phyloP scores from a whole-genome alignment of 2,113 vertebrate species.

The Chaetorhynchus papuensis region DNA sequence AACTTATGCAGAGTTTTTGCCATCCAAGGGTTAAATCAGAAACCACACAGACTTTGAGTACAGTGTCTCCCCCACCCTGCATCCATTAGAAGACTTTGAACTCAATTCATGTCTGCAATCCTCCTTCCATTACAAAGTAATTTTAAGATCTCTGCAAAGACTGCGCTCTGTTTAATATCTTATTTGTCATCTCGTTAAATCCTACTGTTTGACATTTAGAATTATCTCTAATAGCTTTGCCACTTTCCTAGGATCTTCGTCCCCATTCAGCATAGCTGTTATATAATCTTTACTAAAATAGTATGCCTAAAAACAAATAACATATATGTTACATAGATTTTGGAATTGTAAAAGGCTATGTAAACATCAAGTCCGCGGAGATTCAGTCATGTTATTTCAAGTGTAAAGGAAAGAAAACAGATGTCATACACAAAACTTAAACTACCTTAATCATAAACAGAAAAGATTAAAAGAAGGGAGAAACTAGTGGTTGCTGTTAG shows the following conservation, averaged over 20 bases:
- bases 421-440: background rate
- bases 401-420: slow-evolving; percentile 9
- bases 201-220: slow-evolving; percentile 24
- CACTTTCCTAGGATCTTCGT: background rate
- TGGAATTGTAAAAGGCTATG: background rate
- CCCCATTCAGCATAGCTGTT: background rate
- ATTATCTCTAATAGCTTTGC: slow-evolving; percentile 25
- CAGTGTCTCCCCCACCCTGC: background rate
- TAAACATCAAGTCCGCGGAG: background rate
- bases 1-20: background rate
- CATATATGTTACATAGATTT: background rate
- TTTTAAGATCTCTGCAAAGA: background rate
- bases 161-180: slow-evolving; percentile 9
- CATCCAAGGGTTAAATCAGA: background rate
- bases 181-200: slow-evolving; percentile 30
- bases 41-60: background rate
- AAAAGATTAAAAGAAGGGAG: background rate
- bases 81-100: slow-evolving; percentile 7
- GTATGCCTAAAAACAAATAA: background rate
- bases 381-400: background rate
- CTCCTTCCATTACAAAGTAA: background rate
- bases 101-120: background rate
- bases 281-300: slow-evolving; percentile 4
- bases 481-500: background rate
- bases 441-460: background rate